Conservation (phyloP, 2,113 vertebrate species). For the Rana temporaria region DNA sequence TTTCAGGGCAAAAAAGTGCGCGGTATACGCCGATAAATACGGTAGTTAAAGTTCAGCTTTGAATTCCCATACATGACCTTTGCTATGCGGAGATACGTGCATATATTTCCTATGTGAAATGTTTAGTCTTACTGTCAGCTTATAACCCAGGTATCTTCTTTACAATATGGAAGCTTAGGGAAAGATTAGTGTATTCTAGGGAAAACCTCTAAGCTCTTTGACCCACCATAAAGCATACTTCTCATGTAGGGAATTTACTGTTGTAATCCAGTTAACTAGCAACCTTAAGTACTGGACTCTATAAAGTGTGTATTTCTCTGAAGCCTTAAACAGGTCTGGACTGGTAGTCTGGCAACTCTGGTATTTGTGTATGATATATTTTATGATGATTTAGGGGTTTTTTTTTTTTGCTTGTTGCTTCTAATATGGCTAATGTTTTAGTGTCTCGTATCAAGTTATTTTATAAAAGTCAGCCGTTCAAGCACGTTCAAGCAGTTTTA, state of each 20-base stretch:
- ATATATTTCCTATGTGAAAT: slow-evolving; percentile 43
- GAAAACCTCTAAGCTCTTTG: background rate
- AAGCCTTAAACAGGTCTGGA: too few species aligned
- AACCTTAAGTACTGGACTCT: background rate
- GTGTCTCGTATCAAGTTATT: too few species aligned
- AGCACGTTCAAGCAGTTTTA: background rate
- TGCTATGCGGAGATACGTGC: slow-evolving; percentile 18
- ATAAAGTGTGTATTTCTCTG: too few species aligned
- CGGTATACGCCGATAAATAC: too few species aligned
- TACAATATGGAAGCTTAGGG: background rate
- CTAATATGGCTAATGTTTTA: too few species aligned
- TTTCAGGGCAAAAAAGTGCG: too few species aligned
- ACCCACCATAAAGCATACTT: slow-evolving; percentile 13
- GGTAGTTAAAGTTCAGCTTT: background rate
- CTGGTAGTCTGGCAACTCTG: too few species aligned
- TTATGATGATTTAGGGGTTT: too few species aligned
- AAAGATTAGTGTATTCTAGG: slow-evolving; percentile 2
- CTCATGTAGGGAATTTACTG: background rate
- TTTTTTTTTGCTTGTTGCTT: too few species aligned
- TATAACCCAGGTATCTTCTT: slow-evolving; percentile 27
- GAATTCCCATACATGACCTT: slow-evolving; percentile 3
- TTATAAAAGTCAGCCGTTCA: too few species aligned
- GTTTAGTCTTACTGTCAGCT: slow-evolving; percentile 52
- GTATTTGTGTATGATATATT: too few species aligned
- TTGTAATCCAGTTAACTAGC: background rate